phyloP scores from a whole-genome alignment of 2,888 invertebrate genomes.

The Cerastoderma edule region DNA sequence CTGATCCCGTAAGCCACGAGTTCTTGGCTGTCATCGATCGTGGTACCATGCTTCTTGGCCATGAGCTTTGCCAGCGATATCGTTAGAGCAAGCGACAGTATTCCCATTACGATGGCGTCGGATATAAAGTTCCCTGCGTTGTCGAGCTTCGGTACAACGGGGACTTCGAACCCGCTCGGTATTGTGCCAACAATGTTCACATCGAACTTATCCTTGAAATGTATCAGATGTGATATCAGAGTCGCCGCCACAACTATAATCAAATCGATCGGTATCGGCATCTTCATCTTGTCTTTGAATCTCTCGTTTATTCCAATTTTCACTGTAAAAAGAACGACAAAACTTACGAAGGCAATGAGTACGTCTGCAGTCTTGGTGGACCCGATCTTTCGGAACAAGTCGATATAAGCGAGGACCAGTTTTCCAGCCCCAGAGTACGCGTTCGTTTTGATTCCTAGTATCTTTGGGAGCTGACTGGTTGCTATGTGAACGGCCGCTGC shows the following conservation, averaged over 20 bases:
- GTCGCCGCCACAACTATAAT: constrained; percentile 73
- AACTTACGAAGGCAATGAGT: constrained; percentile 88
- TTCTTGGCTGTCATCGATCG: constrained; percentile 81
- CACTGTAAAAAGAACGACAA: constrained; percentile 86
- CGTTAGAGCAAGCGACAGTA: constrained; percentile 70
- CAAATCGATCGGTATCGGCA: constrained; percentile 80
- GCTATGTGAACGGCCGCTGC: constrained; percentile 70
- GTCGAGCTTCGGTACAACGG: constrained; percentile 63
- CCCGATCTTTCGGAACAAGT: constrained; percentile 86
- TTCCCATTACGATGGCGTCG: constrained; percentile 70
- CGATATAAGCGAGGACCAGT: constrained; percentile 85
- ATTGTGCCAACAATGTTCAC: constrained; percentile 69
- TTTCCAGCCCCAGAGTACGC: constrained; percentile 59
- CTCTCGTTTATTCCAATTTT: constrained; percentile 73
- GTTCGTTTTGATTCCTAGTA: constrained; percentile 56
- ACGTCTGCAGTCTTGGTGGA: constrained; percentile 88
- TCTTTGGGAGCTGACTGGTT: constrained; percentile 66
- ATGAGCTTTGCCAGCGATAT: constrained; percentile 80
- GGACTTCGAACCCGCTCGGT: constrained; percentile 72
- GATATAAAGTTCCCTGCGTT: constrained; percentile 40
- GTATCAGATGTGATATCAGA: constrained; percentile 71
- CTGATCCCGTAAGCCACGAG: constrained; percentile 82
- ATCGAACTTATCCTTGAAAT: constrained; percentile 54
- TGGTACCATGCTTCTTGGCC: constrained; percentile 79
- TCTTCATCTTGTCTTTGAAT: constrained; percentile 68